Conservation (phyloP, 2,797 vertebrate genomes). For the Vipera ursinii region DNA sequence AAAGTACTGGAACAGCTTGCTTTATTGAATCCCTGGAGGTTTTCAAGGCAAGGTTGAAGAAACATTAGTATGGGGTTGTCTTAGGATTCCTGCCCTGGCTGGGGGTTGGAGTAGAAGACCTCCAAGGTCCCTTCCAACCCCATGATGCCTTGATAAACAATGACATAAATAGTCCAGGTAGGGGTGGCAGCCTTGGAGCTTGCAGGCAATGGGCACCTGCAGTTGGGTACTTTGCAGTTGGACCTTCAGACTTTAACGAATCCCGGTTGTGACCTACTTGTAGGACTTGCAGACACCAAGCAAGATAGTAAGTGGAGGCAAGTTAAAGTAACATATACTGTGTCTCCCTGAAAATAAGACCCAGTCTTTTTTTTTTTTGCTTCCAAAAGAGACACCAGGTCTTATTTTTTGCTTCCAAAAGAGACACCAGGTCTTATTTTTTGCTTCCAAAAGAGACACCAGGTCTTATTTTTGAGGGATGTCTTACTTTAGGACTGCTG, state of each 20-base stretch:
- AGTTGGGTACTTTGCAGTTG: neutral
- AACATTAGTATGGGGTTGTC: neutral
- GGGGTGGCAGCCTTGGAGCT: neutral
- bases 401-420: too few species aligned
- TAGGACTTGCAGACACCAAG: neutral
- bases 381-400: too few species aligned
- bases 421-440: too few species aligned
- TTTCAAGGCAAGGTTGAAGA: neutral
- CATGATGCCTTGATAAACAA: neutral
- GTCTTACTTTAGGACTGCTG: too few species aligned
- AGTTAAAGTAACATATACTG: neutral
- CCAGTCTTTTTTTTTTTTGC: too few species aligned
- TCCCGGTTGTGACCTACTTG: neutral
- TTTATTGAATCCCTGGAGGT: neutral
- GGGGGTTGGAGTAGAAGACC: neutral
- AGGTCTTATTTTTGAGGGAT: too few species aligned
- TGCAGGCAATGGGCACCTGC: neutral
- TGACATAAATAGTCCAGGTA: neutral
- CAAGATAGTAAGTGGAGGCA: neutral
- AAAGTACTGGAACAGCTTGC: neutral
- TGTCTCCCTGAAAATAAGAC: too few species aligned
- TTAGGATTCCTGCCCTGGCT: neutral
- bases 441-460: too few species aligned
- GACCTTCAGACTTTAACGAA: neutral
- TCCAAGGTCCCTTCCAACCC: neutral